Evolutionary conservation across 2,113 vertebrate genomes (phyloP), one percentile per base, ranked within the genome.

Genomic region (Symphodus melops): DNA sequence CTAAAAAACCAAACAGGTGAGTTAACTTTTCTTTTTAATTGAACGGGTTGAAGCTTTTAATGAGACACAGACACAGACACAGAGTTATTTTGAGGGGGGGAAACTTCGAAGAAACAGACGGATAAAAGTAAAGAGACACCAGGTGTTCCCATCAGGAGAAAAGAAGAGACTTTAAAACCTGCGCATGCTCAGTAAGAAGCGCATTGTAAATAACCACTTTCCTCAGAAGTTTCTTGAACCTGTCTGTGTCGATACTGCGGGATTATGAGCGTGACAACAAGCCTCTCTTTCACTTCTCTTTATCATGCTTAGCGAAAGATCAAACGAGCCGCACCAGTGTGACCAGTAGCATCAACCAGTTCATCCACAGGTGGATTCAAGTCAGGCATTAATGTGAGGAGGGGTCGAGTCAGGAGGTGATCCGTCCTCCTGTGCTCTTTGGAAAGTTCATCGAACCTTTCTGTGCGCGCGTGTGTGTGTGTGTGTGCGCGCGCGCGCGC

Each of bases 1-100:
- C 79, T 80, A 70, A 89, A 75, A 68, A 63, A 3, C 83, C 74
- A 68, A 63, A 3, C 83, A 88, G 89, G 90, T 92, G 77, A 51
- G 81, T 58, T 9, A 16, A 36, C 25, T 21, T n/a, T 33, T 55
- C 10, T 8, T 19, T 10, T 19, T 61, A 28, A n/a, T 37, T 52
- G 23, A 28, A 20, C 1, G 2, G 8, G n/a, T 17, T 4, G 5
- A 8, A 16, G 16, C 17, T n/a, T 9, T 20, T n/a, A n/a, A n/a
- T 20, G 8, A 33, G 49, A 33, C 54, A 19, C 25, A 17, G 14
- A 12, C 1, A 51, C 8, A 33, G 49, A 33, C 54, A 19, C 25
- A 17, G 14, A 12, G 3, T n/a, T 36, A 4, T 25, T 42, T 5
- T 14, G 28, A 37, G 9, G 9, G 20, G 16, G 46, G 7, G 39